Evolutionary conservation across 2,113 vertebrate genomes (phyloP).

Genomic region (Oriolus oriolus): DNA sequence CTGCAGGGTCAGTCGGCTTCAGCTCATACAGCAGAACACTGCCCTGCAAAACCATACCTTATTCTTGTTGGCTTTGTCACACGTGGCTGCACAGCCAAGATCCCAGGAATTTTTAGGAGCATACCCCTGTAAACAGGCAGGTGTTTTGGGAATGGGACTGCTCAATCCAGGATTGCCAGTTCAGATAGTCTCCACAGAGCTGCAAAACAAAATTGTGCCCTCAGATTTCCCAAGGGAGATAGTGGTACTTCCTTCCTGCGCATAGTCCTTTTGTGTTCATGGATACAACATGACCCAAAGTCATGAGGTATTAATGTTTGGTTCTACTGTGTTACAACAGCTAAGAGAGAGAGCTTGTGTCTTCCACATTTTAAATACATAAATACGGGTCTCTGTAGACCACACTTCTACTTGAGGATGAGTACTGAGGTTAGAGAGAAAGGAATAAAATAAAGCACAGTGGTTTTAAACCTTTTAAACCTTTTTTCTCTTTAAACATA

Average conservation of each 20-base stretch:
- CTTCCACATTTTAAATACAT: not conserved
- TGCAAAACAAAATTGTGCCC: not conserved
- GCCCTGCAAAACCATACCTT: not conserved
- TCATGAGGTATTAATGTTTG: not conserved
- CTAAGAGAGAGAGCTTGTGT: not conserved
- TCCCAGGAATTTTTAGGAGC: not conserved
- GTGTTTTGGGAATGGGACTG: not conserved
- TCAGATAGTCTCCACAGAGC: not conserved
- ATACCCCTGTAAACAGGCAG: not conserved
- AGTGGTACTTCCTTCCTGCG: not conserved
- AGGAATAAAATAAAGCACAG: not conserved
- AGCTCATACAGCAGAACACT: not conserved
- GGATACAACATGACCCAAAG: not conserved
- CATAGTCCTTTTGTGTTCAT: not conserved
- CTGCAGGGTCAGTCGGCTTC: not conserved
- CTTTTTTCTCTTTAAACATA: not conserved
- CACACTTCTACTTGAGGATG: not conserved
- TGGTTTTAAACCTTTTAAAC: not conserved
- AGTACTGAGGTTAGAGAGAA: not conserved
- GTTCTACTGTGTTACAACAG: not conserved
- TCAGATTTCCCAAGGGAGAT: not conserved
- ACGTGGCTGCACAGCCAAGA: not conserved
- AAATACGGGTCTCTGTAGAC: not conserved
- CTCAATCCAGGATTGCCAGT: not conserved
- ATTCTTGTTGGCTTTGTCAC: not conserved